Evolutionary conservation across 35 echinoderm and acorn worm species (phyloP).

Genomic region (Apostichopus californicus): DNA sequence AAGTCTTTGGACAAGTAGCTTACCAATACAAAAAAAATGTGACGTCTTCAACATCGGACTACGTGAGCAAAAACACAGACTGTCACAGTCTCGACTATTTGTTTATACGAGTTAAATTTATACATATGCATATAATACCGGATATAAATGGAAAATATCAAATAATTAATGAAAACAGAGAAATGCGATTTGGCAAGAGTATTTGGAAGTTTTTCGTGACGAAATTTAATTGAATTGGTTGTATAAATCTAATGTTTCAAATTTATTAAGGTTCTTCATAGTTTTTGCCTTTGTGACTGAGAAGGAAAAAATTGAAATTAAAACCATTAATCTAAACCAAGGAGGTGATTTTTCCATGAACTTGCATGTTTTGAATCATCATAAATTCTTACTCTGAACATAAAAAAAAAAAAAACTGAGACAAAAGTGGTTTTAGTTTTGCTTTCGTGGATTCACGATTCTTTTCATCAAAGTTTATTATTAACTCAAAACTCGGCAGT

Average conservation of each 20-base stretch:
- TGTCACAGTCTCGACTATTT: no score
- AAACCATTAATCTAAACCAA: constrained; percentile 2
- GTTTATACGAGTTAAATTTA: not conserved
- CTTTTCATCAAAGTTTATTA: no score
- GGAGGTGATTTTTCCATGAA: not conserved
- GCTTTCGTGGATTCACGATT: no score
- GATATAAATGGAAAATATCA: not conserved
- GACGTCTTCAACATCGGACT: no score
- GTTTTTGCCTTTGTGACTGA: not conserved
- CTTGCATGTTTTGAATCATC: not conserved
- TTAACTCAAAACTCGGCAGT: no score
- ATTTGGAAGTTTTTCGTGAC: not conserved
- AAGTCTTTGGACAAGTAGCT: no score
- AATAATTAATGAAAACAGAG: not conserved
- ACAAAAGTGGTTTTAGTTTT: no score
- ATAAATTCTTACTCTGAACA: no score
- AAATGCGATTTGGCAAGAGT: not conserved
- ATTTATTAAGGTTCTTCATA: not conserved
- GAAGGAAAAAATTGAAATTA: not conserved
- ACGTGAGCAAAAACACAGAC: no score
- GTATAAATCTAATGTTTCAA: not conserved
- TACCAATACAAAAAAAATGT: no score
- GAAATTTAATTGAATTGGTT: not conserved
- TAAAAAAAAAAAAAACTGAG: no score
- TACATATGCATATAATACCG: not conserved